Percentiles rank a stretch among this genome's conserved stretches.
Conservation (phyloP, 2,888 invertebrate species). For the Drosophila kuntzei region DNA sequence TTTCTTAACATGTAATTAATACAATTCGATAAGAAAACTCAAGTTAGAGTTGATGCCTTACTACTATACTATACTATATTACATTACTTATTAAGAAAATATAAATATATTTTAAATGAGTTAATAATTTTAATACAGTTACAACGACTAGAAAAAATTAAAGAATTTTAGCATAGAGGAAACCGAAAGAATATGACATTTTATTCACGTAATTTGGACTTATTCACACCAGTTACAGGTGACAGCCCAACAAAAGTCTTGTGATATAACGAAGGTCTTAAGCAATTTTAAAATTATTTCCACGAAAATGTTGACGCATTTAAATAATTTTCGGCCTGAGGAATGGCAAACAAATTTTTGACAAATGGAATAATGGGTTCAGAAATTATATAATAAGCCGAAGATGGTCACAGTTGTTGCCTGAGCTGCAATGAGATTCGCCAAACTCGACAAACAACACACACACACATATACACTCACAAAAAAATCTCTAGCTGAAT, state of each 20-base stretch:
- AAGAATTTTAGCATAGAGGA: background rate
- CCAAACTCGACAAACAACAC: constrained; percentile 35
- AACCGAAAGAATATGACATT: background rate
- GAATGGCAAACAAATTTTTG: constrained; percentile 51
- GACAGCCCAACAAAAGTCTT: constrained; percentile 9
- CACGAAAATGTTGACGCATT: constrained; percentile 59
- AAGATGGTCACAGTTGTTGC: constrained; percentile 72
- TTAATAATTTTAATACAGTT: background rate
- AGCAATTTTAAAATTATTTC: constrained; percentile 60
- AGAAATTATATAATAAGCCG: constrained; percentile 68
- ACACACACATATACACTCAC: constrained; percentile 6
- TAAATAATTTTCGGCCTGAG: constrained; percentile 61
- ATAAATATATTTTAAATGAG: background rate
- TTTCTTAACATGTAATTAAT: constrained; percentile 27
- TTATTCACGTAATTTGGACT: constrained; percentile 6
- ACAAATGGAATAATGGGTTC: constrained; percentile 71
- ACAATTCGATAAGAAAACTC: background rate
- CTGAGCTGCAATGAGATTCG: constrained; percentile 56
- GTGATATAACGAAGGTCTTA: constrained; percentile 63
- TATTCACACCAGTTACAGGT: constrained; percentile 14
- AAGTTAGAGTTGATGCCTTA: too few relatives aligned
- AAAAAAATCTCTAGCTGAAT: constrained; percentile 31
- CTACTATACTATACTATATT: too few relatives aligned
- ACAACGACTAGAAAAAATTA: background rate
- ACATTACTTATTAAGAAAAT: background rate